Evolutionary conservation across 1,140 invertebrate genomes (phyloP).

Genomic region (Drosophila oshimai): DNA sequence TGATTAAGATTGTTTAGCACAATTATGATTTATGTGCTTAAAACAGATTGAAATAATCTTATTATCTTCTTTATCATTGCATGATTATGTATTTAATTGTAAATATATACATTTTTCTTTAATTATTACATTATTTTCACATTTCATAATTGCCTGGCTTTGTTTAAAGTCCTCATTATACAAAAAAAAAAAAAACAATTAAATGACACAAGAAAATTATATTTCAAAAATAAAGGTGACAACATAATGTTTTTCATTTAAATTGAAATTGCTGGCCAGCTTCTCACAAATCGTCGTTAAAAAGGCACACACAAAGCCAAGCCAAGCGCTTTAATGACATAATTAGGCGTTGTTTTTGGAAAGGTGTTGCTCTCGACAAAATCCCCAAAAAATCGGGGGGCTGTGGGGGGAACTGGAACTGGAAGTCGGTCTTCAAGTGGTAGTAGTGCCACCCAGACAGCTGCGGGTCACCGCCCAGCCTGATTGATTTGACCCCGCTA

Average conservation of each 20-base stretch:
- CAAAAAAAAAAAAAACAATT: background rate
- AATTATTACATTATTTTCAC: no score
- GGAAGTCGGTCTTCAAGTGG: no score
- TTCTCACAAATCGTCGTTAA: slow-evolving; percentile 13
- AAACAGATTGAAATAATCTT: no score
- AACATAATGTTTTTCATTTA: background rate
- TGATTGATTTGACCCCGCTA: slow-evolving; percentile 65
- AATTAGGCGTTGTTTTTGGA: slow-evolving; percentile 62
- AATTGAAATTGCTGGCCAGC: slow-evolving; percentile 5
- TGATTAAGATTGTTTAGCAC: no score
- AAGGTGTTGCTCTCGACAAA: slow-evolving; percentile 39
- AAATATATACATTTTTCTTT: no score
- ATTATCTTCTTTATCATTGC: no score
- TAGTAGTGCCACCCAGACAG: slow-evolving; percentile 27
- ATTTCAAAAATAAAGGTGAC: background rate
- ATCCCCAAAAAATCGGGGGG: background rate
- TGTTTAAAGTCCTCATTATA: background rate
- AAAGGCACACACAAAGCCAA: slow-evolving; percentile 11
- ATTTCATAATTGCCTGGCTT: no score
- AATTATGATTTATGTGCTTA: no score
- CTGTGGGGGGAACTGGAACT: background rate
- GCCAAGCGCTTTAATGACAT: slow-evolving; percentile 60
- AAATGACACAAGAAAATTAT: background rate
- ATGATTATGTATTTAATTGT: no score
- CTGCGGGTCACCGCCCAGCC: slow-evolving; percentile 57